phyloP scores from a whole-genome alignment of 2,888 invertebrate genomes.

The Macrophya alboannulata region DNA sequence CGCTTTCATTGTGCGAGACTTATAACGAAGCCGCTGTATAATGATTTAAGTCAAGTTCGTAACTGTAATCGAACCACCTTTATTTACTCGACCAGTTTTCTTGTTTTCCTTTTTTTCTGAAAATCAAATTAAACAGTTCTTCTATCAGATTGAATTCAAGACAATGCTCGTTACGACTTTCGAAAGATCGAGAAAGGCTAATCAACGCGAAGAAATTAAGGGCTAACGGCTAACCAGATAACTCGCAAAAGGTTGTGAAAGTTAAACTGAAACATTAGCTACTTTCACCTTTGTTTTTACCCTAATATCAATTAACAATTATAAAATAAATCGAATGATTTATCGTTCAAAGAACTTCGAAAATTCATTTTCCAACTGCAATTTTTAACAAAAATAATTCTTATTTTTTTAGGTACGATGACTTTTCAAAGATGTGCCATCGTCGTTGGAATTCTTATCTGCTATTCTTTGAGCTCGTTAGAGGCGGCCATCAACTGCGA shows the following conservation, averaged over 20 bases:
- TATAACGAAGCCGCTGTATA: background rate
- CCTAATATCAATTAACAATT: background rate
- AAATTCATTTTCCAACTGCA: background rate
- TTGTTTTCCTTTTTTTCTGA: slow-evolving; percentile 59
- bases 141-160: slow-evolving; percentile 18
- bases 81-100: background rate
- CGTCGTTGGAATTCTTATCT: slow-evolving; percentile 64
- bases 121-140: slow-evolving; percentile 47
- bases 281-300: background rate
- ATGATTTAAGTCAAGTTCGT: slow-evolving; percentile 11
- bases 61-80: slow-evolving; percentile 3
- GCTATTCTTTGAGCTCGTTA: slow-evolving; percentile 62
- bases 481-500: slow-evolving; percentile 63
- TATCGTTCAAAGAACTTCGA: background rate
- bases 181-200: background rate
- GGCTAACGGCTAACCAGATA: slow-evolving; percentile 4
- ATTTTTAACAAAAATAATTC: background rate
- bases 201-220: slow-evolving; percentile 26
- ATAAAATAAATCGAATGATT: background rate
- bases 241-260: slow-evolving; percentile 7
- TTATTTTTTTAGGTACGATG: slow-evolving; percentile 64
- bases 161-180: slow-evolving; percentile 1
- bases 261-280: background rate
- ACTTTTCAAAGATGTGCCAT: slow-evolving; percentile 65
- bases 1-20: background rate